Percentiles rank a stretch among this genome's conserved stretches.
These are phyloP conservation scores for Idris sp. DNA, from an alignment of 1,140 invertebrate species.

Conservation along the genomic window DNA sequence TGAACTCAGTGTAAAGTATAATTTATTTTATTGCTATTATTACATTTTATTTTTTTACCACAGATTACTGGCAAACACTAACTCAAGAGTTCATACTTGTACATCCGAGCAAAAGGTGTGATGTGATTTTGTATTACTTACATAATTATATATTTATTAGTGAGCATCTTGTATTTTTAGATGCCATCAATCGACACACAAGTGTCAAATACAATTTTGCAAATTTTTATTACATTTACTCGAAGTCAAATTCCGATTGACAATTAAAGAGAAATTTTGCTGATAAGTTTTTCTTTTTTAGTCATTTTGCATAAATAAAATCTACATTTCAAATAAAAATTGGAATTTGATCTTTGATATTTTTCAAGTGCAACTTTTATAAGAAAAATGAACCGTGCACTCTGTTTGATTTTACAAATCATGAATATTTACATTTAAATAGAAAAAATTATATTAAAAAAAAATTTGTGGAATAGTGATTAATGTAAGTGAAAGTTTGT, in stretches of 20 bases:
- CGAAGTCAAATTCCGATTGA: constrained; percentile 28
- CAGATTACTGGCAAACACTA: constrained; percentile 22
- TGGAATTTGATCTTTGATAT: constrained; percentile 18
- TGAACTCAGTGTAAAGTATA: neutral
- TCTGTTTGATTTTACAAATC: constrained; percentile 32
- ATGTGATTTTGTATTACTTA: constrained; percentile 42
- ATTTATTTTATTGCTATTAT: constrained; percentile 7
- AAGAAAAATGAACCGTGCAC: neutral
- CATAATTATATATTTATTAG: constrained; percentile 41
- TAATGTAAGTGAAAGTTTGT: constrained; percentile 8
- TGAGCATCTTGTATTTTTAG: constrained; percentile 15
- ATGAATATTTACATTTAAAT: neutral
- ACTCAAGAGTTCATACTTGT: constrained; percentile 6
- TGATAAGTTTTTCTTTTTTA: too few species aligned
- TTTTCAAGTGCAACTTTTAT: neutral
- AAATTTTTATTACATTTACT: constrained; percentile 24
- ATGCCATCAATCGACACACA: constrained; percentile 1
- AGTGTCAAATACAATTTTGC: constrained; percentile 13
- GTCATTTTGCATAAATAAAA: too few species aligned
- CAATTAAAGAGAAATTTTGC: constrained; percentile 4
- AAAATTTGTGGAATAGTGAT: neutral
- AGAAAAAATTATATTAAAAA: neutral
- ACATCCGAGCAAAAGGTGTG: constrained; percentile 17
- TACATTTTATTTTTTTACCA: constrained; percentile 3
- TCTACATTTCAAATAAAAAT: too few species aligned